Evolutionary conservation across 2,113 vertebrate species (phyloP).

Genomic region (Nesogale talazaci): DNA sequence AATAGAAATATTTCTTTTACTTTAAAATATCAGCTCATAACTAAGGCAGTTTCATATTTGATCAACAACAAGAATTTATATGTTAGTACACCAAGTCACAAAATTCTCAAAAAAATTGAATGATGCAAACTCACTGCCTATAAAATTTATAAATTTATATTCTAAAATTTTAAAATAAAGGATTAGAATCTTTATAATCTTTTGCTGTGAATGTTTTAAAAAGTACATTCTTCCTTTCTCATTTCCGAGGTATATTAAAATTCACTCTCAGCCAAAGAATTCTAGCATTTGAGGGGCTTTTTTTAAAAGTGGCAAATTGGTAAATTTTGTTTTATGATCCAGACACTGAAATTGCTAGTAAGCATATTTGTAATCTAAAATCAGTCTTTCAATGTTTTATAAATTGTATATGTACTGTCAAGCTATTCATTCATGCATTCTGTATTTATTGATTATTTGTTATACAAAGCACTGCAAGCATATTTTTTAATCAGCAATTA

Average conservation of each 20-base stretch:
- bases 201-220: neutral
- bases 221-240: neutral
- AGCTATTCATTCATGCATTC: neutral
- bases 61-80: neutral
- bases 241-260: slow-evolving; percentile 10
- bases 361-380: neutral
- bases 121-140: neutral
- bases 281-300: neutral
- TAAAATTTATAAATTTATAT: neutral
- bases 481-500: slow-evolving; percentile 1
- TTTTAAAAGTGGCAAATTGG: neutral
- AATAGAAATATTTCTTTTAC: neutral
- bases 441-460: neutral
- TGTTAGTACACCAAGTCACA: neutral
- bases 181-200: neutral
- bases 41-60: neutral
- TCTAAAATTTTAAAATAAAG: slow-evolving; percentile 19
- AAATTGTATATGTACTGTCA: neutral
- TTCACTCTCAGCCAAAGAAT: neutral
- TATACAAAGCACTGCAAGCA: neutral
- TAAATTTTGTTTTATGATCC: slow-evolving; percentile 12
- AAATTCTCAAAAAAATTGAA: slow-evolving; percentile 29
- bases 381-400: neutral
- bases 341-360: neutral
- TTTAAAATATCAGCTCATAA: slow-evolving; percentile 7